Evolutionary conservation across 2,888 invertebrate genomes (phyloP), one percentile per base, ranked within the genome.

Genomic region (Laspeyria flexula): DNA sequence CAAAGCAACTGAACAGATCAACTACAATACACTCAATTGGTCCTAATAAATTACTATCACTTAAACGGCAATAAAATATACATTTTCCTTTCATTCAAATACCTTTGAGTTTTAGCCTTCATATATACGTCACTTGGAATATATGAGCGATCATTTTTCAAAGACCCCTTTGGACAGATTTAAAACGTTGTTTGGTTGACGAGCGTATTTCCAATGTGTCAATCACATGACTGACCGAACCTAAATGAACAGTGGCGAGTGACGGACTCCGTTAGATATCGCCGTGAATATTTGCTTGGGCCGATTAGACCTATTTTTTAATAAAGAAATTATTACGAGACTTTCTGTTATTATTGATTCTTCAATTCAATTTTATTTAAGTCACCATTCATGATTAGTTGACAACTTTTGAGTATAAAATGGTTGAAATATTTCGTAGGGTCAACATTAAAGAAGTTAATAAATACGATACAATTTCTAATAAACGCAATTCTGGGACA

Each of bases 121-220:
- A 45, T 34, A 51, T 45, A 45, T 35, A 33, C 31, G 48, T 33
- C 55, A 49, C 52, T 61, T 48, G 48, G 52, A 68, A 68, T 60
- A 66, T 61, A 80, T 77, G 81, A 75, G 75, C 83, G 77, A 79
- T 83, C 79, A 85, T 84, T 83, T 85, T 85, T 86, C 85, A 84
- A 83, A 76, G 79, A 77, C 79, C 71, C 77, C 81, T 77, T 75
- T 73, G 75, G 73, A 77, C 75, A 75, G 75, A 79, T 79, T 81
- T 77, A 75, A 78, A 78, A 75, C 78, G 73, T 69, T 75, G 74
- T 81, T 77, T 78, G 83, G 79, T 67, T 81, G 81, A 79, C 77
- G 72, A 70, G 73, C 70, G 68, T 77, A 75, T 77, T 79, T 80
- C 77, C 75, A 80, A 85, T 84, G 77, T 81, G 86, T 83, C 85